Conservation (phyloP, 2,888 invertebrate species). For the Thymelicus sylvestris region DNA sequence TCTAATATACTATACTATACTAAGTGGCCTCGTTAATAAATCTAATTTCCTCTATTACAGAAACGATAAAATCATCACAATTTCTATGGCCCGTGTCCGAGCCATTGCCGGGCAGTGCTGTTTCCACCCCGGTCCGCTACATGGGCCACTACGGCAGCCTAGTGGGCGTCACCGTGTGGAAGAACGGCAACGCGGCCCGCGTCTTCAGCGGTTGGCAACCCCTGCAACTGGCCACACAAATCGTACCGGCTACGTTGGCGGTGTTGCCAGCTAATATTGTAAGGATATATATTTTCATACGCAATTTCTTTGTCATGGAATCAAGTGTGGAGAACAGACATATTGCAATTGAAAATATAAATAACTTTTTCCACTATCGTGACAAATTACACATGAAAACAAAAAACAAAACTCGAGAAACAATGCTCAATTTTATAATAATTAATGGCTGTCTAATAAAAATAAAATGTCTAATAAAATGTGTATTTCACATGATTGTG, state of each 20-base stretch:
- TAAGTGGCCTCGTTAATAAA: no score
- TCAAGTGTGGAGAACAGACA: no score
- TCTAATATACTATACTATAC: no score
- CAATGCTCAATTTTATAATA: no score
- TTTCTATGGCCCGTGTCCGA: constrained; percentile 88
- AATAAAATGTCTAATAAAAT: no score
- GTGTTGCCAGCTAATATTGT: constrained; percentile 87
- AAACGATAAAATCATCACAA: constrained; percentile 88
- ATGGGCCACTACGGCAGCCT: constrained; percentile 89
- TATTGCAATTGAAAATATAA: no score
- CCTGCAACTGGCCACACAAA: constrained; percentile 93
- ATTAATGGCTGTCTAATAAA: no score
- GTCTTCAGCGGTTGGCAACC: constrained; percentile 92
- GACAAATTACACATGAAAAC: no score
- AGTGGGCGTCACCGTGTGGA: constrained; percentile 87
- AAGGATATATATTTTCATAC: constrained; percentile 41
- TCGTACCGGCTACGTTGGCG: constrained; percentile 94
- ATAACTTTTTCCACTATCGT: no score
- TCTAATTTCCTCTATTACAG: constrained; percentile 71
- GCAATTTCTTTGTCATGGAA: no score
- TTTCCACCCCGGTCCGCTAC: constrained; percentile 86
- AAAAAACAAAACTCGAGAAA: no score
- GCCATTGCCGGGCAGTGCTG: constrained; percentile 85
- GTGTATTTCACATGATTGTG: no score
- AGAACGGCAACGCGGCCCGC: constrained; percentile 82